phyloP scores from a whole-genome alignment of 2,113 vertebrate genomes.

The Leucopsar rothschildi region DNA sequence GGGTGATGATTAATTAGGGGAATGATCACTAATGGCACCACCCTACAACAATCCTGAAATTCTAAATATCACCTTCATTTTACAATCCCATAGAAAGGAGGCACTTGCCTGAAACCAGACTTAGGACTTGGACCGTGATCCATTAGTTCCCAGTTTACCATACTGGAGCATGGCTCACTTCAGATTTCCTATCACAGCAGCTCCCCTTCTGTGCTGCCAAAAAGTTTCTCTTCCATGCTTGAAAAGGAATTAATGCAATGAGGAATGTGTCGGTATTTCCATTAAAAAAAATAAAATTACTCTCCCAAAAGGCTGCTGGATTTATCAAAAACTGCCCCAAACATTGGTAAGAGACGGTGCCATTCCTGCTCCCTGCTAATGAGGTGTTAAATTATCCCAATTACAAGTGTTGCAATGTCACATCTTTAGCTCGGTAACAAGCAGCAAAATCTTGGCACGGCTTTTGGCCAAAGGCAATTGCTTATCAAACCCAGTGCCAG shows the following conservation, averaged over 20 bases:
- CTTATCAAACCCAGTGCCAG: conserved; percentile 5
- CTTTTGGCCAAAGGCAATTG: conserved; percentile 30
- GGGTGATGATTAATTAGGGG: background rate
- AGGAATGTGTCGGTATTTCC: background rate
- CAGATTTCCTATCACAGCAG: background rate
- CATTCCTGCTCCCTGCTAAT: background rate
- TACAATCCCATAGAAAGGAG: background rate
- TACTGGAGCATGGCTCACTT: background rate
- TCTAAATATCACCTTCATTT: background rate
- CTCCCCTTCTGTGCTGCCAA: accelerated
- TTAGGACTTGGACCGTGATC: background rate
- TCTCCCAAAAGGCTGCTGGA: background rate
- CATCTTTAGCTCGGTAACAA: conserved; percentile 22
- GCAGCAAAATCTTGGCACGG: conserved; percentile 20
- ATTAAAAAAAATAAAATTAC: background rate
- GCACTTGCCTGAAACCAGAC: background rate
- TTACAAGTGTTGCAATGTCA: background rate
- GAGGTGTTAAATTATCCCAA: conserved; percentile 35
- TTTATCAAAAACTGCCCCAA: background rate
- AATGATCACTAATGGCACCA: background rate
- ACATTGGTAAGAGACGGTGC: background rate
- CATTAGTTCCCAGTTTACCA: background rate
- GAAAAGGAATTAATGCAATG: background rate
- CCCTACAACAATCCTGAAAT: background rate
- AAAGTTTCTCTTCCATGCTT: background rate